Base-by-base conservation (phyloP, 2,888 invertebrate species). In the Cepaea hortensis region DNA sequence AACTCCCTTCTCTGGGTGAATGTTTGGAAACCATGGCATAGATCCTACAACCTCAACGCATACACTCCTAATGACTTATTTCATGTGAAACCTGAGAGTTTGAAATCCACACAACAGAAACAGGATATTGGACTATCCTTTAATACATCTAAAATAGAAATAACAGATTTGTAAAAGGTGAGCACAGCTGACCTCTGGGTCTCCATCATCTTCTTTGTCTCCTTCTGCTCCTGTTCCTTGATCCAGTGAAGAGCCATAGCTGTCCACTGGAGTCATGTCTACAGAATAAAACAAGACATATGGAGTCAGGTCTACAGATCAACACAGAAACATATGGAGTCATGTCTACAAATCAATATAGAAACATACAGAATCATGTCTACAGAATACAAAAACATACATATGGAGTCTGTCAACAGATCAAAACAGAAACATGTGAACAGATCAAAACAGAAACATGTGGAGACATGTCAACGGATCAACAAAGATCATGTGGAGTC, bases 191-290 rank as follows among this genome's bases (percentile, higher is more conserved):
- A 89, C 89, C 88, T 88, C 89, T 68, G 87, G 84, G 9, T 89
- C 89, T 23, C 79, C 87, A 18, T 89, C 88, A 35, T 89, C 89
- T 15, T 85, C 86, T 68, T 88, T 88, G 13, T 88, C 88, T 18
- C n/a, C 84, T 68, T 87, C 85, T 3, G 15, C 23, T 35, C 48
- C 61, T 48, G 48, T 73, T n/a, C n/a, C 77, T 23, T 81, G 80
- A 68, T 89, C 88, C 55, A 55, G 55, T 65, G 81, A 48, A 3
- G 84, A 68, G 70, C 86, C 85, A n/a, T 79, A 50, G 46, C 87
- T 79, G 35, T 86, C 87, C 20, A 87, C 86, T 20, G 87, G 83
- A 48, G 85, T 84, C 35, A 88, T 83, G 46, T 86, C 87, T 87
- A 73, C 15, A 13, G 15, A 13, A 48, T 3, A 62, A 79, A 23